Evolutionary conservation across 2,797 vertebrate genomes (phyloP), one percentile per base, ranked within the genome.

Genomic region (Pseudotriccus pelzelni): DNA sequence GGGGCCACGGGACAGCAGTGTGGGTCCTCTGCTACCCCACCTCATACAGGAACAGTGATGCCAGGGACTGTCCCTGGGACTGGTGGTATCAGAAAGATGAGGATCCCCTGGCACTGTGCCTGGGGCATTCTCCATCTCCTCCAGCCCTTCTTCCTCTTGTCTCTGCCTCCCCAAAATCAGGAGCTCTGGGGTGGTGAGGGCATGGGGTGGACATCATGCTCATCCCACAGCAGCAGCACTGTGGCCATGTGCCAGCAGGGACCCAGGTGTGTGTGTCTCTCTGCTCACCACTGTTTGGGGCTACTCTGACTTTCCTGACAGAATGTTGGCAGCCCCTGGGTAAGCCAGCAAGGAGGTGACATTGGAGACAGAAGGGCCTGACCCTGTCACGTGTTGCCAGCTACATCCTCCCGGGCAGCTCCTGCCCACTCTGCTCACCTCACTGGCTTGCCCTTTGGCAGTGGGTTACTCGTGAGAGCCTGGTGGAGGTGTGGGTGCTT

Each of bases 401-500:
- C 64, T 46, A 5, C 14, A 12, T 76, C 37, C 20, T 81, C 73
- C 32, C 53, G 36, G 44, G 34, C 82, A 37, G 34, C 14, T 49
- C 25, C 41, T 69, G 53, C 17, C 28, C 4, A 10, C 16, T 84
- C 63, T 73, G 56, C 22, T 22, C 14, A 15, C 8, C 30, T 41
- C 2, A 0, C 25, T 10, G 28, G 9, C 49, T 64, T 70, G 16
- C 16, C 20, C 24, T 9, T 27, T 46, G 44, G 30, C 44, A 34
- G 28, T 37, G 12, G 50, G 14, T 63, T 24, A 34, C 24, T 70
- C 25, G 14, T 64, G 2, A 16, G 55, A 66, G 28, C 3, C 4
- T 0, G 1, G 18, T 41, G 11, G 19, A 47, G 34, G 7, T 64
- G 34, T 59, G 4, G 12, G 37, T 9, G 9, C 47, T 2, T 0